Evolutionary conservation across 2,888 invertebrate species (phyloP), one percentile per base, ranked within the genome.

Genomic region (Plebejus anna): DNA sequence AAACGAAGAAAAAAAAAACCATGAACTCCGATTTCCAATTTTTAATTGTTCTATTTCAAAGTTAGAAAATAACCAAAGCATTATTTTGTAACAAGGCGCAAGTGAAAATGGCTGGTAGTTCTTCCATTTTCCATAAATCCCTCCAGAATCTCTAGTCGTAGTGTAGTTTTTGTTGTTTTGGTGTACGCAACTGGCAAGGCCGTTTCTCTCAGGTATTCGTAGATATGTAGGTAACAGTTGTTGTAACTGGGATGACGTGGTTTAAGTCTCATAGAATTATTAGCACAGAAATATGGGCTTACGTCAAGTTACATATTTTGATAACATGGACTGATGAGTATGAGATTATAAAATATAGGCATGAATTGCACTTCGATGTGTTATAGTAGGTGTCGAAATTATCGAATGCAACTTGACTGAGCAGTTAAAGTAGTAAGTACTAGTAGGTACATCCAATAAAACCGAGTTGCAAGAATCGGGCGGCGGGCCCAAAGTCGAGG

Each of bases 111-210:
- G 75, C 77, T 71, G 77, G 84, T 87, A 87, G 87, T 82, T 87
- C 87, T 88, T 89, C 89, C 88, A 88, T 84, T 85, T 80, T 85
- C 87, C 85, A 32, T 85, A 86, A 92, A 88, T 92, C 92, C 92
- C 91, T 93, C 92, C 92, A 91, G 83, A 80, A 73, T 84, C 87
- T 85, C 83, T 90, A 90, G 88, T 86, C 84, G 89, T 83, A 82
- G 83, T 79, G 80, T 86, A 84, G 84, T 84, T 78, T 78, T 85
- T 89, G 90, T 92, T 92, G 90, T 90, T 90, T 91, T 88, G 83
- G 82, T 85, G 82, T 89, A 89, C 22, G 22, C 22, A 22, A 22
- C 22, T 22, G 90, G 89, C 90, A 89, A 91, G 90, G 90, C 91
- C 91, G 89, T 79, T 87, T 86, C 87, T 85, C 88, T 88, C 89